Evolutionary conservation across 2,797 vertebrate genomes (phyloP), one percentile per base, ranked within the genome.

Genomic region (Sebastes wilsoni): DNA sequence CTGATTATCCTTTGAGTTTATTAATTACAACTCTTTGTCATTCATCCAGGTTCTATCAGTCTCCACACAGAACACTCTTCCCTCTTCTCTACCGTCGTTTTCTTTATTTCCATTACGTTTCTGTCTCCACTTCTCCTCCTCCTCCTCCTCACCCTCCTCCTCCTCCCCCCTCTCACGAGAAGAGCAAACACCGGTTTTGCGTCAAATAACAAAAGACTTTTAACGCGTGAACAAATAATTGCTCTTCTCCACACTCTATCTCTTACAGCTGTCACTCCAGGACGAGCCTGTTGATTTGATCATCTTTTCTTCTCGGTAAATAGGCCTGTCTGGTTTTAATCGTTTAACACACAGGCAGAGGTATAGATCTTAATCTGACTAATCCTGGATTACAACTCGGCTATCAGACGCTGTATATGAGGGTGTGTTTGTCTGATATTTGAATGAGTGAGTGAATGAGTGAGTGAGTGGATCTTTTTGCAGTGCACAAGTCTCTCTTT

Each of bases 1-100:
- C 83, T 83, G 87, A 90, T 89, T 89, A 84, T 85, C 79, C 87
- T 82, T 52, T 81, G 74, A 87, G 73, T 89, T 87, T 89, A 89
- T 89, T 89, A 87, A 91, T 91, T 91, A 76, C 76, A 81, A 66
- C 56, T 72, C 87, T 83, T 84, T 91, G 89, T 89, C 86, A 89
- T 88, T 75, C 86, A 83, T 90, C 88, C 89, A 84, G 83, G 82
- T 87, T 85, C 82, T 87, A 77, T 88, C 81, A 80, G 80, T 72
- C 0, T 9, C 67, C 49, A 6, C 67, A 60, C 79, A 70, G 70
- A 71, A 59, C 68, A 20, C 78, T 28, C 61, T 11, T 10, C 36
- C 34, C 77, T 79, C 62, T 67, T 70, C 72, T 54, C 73, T 66
- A 25, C 77, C 75, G 42, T 81, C 71, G 60, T 79, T 86, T 73